A percentile compares a stretch with the other conserved stretches of the same genome.
Conservation (phyloP, 2,113 vertebrate species). For the Nanorana parkeri region DNA sequence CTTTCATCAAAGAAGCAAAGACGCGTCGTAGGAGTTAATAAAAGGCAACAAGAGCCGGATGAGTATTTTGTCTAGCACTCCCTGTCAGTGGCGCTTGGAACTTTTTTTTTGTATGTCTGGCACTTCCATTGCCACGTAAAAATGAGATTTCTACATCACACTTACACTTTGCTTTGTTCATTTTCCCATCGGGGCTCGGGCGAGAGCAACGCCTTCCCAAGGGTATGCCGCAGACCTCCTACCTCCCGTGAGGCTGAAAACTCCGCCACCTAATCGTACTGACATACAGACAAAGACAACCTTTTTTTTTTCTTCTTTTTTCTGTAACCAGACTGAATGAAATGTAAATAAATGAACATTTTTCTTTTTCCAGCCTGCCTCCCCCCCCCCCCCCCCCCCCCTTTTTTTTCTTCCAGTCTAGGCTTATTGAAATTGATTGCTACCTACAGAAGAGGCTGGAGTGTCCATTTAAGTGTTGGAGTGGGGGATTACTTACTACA, state of each 20-base stretch:
- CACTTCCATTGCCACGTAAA: slow-evolving; percentile 3
- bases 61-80: background rate
- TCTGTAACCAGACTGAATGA: background rate
- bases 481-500: slow-evolving; percentile 42
- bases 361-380: background rate
- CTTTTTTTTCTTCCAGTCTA: no score
- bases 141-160: background rate
- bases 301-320: slow-evolving; percentile 20
- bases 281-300: slow-evolving; percentile 53
- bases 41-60: slow-evolving; percentile 11
- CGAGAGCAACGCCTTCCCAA: slow-evolving; percentile 5
- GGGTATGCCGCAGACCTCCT: background rate
- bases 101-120: background rate
- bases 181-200: background rate
- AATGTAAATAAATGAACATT: slow-evolving; percentile 25
- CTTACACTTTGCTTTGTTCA: background rate
- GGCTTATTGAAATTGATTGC: slow-evolving; percentile 12
- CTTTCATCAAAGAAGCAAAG: slow-evolving; percentile 20
- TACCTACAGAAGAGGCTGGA: slow-evolving; percentile 11
- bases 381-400: no score
- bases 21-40: slow-evolving; percentile 24
- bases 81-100: background rate
- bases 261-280: slow-evolving; percentile 7
- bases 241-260: slow-evolving; percentile 3
- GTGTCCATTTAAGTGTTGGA: slow-evolving; percentile 18